These are phyloP conservation scores for Phyllostomus hastatus DNA, from an alignment of 2,113 vertebrate genomes.

Conservation along the genomic window DNA sequence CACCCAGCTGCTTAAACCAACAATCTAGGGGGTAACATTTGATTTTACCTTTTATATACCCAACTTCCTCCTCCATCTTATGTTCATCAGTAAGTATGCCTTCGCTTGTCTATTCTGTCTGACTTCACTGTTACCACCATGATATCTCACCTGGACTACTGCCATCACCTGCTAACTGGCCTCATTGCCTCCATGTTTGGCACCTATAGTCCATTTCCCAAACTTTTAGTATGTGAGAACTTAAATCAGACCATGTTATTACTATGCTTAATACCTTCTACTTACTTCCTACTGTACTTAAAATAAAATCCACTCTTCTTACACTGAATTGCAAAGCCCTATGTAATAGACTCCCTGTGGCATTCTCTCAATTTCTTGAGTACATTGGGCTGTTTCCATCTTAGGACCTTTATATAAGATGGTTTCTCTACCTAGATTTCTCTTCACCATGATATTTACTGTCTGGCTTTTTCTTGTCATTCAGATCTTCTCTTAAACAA, in stretches of 20 bases:
- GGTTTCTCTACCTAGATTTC: background rate
- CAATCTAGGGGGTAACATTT: background rate
- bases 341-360: background rate
- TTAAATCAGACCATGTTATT: background rate
- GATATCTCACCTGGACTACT: background rate
- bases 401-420: background rate
- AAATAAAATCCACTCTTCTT: background rate
- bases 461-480: background rate
- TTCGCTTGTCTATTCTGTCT: background rate
- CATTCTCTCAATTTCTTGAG: background rate
- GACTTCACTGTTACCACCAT: background rate
- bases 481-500: background rate
- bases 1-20: background rate
- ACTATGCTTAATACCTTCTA: background rate
- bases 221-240: background rate
- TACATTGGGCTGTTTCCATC: background rate
- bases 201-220: background rate
- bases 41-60: background rate
- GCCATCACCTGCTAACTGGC: background rate
- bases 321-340: background rate
- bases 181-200: background rate
- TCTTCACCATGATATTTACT: background rate
- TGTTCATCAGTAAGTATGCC: background rate
- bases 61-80: background rate
- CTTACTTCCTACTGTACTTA: background rate